These are phyloP conservation scores for Rhopalosiphum maidis DNA, from an alignment of 1,140 invertebrate species.

Conservation along the genomic window DNA sequence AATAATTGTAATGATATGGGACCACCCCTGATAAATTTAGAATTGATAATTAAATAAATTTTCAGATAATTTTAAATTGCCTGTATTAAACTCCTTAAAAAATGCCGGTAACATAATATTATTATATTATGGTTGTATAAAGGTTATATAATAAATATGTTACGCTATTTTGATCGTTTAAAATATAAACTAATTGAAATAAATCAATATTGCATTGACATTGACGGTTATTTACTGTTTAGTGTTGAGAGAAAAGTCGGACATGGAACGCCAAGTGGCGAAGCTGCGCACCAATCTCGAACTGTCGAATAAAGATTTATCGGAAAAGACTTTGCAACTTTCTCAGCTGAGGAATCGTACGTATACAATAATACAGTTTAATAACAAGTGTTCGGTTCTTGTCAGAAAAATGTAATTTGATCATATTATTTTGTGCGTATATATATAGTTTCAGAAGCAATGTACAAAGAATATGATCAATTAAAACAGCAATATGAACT, in stretches of 20 bases:
- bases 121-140: background rate
- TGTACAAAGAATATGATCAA: conserved; percentile 77
- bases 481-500: conserved; percentile 75
- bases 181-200: background rate
- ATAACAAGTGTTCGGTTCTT: background rate
- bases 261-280: conserved; percentile 69
- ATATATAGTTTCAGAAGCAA: conserved; percentile 71
- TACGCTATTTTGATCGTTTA: background rate
- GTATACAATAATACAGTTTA: conserved; percentile 37
- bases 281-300: conserved; percentile 68
- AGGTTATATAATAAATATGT: background rate
- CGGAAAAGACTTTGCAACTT: conserved; percentile 70
- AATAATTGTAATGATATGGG: background rate
- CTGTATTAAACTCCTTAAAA: background rate
- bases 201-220: background rate
- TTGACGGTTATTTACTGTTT: conserved; percentile 60
- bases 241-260: conserved; percentile 69
- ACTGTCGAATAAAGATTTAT: conserved; percentile 67
- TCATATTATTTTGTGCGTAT: background rate
- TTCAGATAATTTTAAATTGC: background rate
- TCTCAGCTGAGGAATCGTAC: conserved; percentile 68
- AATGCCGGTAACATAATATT: background rate
- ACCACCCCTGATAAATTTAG: background rate
- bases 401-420: background rate
- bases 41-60: background rate